These are phyloP conservation scores for Athalia cordata DNA, from an alignment of 2,888 invertebrate species.

Conservation along the genomic window DNA sequence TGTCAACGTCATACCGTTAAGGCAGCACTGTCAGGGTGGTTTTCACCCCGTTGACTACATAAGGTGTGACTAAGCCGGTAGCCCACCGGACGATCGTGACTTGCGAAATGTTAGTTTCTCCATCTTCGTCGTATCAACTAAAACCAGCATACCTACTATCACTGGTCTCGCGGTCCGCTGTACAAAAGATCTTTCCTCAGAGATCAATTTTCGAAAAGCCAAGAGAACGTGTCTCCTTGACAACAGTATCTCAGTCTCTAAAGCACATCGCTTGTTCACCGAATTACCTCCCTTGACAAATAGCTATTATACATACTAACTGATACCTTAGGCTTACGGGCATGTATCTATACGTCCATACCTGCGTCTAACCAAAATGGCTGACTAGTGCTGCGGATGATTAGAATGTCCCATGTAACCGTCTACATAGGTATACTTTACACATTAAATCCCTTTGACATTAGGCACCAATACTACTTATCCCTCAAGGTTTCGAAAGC, in stretches of 20 bases:
- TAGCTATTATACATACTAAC: conserved; percentile 29
- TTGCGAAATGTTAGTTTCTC: neutral
- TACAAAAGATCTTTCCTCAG: conserved; percentile 26
- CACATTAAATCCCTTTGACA: neutral
- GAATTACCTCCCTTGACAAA: conserved; percentile 27
- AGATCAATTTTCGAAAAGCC: conserved; percentile 40
- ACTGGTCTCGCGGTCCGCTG: neutral
- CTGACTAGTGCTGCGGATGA: too few relatives aligned
- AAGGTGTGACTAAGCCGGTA: conserved; percentile 5
- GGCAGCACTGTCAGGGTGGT: neutral
- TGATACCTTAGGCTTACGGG: conserved; percentile 5
- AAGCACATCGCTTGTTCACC: conserved; percentile 26
- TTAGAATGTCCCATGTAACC: too few relatives aligned
- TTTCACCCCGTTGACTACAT: neutral
- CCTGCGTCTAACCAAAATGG: neutral
- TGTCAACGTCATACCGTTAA: conserved; percentile 34
- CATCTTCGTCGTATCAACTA: neutral
- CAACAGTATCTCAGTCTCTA: neutral
- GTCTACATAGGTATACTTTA: neutral
- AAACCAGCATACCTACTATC: neutral
- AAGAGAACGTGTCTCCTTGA: neutral
- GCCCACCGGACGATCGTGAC: conserved; percentile 14
- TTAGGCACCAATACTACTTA: too few relatives aligned
- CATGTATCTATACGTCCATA: neutral
- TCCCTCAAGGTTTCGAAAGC: neutral